Evolutionary conservation across 2,888 invertebrate species (phyloP), one percentile per base, ranked within the genome.

Genomic region (Drosophila falleni): DNA sequence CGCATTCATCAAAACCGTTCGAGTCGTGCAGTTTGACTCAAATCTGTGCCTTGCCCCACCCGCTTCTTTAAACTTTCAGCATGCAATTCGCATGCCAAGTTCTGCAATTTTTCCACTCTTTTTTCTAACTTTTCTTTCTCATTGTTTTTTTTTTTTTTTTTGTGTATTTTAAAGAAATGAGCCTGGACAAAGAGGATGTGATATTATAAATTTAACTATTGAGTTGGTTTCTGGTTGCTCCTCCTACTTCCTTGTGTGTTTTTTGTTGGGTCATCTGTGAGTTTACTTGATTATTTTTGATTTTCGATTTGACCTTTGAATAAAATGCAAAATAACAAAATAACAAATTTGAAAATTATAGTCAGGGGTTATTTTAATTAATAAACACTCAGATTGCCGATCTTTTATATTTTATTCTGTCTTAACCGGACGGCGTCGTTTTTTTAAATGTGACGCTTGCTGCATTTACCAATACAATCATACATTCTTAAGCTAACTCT

Each of bases 1-100:
- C 83, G 89, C 84, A 88, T 88, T 84, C 84, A 84, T 84, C 83
- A 84, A 88, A 87, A 86, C 56, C 73, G 78, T 70, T 88, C 78
- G 75, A 88, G 83, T 84, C 84, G 84, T 84, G 84, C 83, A 75
- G 71, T 59, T 78, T 63, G 75, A 59, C 63, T 63, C 67, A 74
- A 74, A 77, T 87, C 78, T 73, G 42, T 68, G 39, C 55, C 56
- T 33, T 76, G 78, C 75, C 81, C 87, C 84, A 80, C 73, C 81
- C 87, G 87, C 87, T 60, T 58, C 66, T 54, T 54, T 46, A 31
- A 55, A 19, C 13, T 51, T 66, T 29, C 42, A 33, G 39, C 69
- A 58, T 70, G 82, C 85, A 80, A 64, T 85, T 71, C 74, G 71
- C 74, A 68, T 84, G 73, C 75, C 76, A 72, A 74, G 65, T 65